These are phyloP conservation scores for Nothobranchius kuhntae DNA, from an alignment of 2,113 vertebrate species.

Conservation along the genomic window DNA sequence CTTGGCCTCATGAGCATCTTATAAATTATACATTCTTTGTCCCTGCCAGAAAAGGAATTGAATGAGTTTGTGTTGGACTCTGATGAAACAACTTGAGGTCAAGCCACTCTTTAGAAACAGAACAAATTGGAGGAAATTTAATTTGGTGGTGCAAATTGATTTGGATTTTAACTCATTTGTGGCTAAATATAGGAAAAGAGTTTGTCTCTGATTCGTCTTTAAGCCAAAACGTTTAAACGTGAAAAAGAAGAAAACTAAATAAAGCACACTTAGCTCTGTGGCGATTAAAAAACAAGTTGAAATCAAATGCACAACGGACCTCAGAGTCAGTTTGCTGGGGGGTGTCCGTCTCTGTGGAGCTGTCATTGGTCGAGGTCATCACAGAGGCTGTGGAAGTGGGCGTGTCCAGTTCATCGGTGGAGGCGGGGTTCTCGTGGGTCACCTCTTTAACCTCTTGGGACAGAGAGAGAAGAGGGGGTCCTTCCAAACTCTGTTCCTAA, in stretches of 20 bases:
- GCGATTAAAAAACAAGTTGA: too few relatives aligned
- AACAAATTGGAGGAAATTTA: slow-evolving; percentile 48
- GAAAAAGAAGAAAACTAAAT: background rate
- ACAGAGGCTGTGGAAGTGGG: slow-evolving; percentile 91
- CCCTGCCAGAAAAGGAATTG: slow-evolving; percentile 64
- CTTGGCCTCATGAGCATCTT: slow-evolving; percentile 32
- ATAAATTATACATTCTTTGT: slow-evolving; percentile 56
- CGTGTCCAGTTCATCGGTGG: slow-evolving; percentile 89
- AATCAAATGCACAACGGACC: slow-evolving; percentile 37
- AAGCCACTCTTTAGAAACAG: slow-evolving; percentile 39
- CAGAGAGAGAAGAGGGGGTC: slow-evolving; percentile 84
- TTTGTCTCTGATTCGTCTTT: background rate
- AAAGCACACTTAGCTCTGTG: too few relatives aligned
- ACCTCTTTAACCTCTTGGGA: slow-evolving; percentile 87
- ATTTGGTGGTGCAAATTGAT: slow-evolving; percentile 40
- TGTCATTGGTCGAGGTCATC: slow-evolving; percentile 90
- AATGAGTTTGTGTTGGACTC: slow-evolving; percentile 61
- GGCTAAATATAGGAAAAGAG: background rate
- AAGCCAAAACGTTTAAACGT: slow-evolving; percentile 3
- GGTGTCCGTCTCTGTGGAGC: slow-evolving; percentile 89
- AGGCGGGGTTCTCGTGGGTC: slow-evolving; percentile 80
- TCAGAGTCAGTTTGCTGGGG: slow-evolving; percentile 74
- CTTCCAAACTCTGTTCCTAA: slow-evolving; percentile 91
- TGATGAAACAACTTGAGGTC: slow-evolving; percentile 59
- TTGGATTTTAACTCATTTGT: slow-evolving; percentile 37